These are phyloP conservation scores for Cottus gobio DNA, from an alignment of 2,113 vertebrate genomes.

Conservation along the genomic window DNA sequence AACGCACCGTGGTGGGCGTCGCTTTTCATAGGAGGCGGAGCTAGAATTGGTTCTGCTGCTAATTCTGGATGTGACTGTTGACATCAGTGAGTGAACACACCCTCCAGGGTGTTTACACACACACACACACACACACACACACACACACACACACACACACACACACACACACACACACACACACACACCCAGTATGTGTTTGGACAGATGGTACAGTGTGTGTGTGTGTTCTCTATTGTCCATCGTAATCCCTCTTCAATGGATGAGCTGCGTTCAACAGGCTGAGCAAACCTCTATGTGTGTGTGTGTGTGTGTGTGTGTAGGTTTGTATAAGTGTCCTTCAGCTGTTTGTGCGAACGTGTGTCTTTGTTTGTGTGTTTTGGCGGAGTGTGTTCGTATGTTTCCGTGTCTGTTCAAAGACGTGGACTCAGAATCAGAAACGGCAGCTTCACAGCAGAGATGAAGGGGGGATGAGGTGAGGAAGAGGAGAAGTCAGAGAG, in stretches of 20 bases:
- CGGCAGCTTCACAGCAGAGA: no score
- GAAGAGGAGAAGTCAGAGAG: background rate
- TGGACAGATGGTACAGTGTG: no score
- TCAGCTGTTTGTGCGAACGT: conserved; percentile 23
- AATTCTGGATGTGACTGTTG: no score
- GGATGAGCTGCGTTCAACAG: background rate
- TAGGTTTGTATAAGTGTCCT: background rate
- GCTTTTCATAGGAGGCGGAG: background rate
- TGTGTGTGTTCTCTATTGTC: conserved; percentile 10
- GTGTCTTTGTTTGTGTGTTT: conserved; percentile 19
- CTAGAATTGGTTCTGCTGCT: background rate
- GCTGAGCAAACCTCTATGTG: conserved; percentile 15
- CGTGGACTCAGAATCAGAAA: no score
- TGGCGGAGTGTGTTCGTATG: background rate
- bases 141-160: background rate
- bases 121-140: background rate
- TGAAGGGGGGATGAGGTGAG: no score
- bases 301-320: conserved; percentile 16
- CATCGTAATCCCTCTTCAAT: conserved; percentile 16
- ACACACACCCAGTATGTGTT: no score
- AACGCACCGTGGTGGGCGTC: background rate
- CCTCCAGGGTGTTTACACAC: conserved; percentile 29
- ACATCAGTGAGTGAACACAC: no score
- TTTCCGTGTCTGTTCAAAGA: no score
- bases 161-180: background rate